phyloP scores from a whole-genome alignment of 2,113 vertebrate genomes.

The Trematomus loennbergii region DNA sequence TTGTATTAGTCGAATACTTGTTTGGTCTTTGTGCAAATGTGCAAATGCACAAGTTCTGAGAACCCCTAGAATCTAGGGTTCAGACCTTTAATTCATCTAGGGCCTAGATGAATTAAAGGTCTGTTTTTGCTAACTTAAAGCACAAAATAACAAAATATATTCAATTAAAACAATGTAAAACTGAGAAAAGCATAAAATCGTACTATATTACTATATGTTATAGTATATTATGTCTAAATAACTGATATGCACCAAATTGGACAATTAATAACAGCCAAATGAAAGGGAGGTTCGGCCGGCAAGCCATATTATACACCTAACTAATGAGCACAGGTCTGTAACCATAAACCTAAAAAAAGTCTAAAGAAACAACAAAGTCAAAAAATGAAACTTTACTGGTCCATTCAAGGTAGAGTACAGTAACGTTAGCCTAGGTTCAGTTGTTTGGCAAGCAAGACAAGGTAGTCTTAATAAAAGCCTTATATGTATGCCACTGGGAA shows the following conservation, averaged over 20 bases:
- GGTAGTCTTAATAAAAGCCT: constrained; percentile 4
- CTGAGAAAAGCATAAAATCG: no score
- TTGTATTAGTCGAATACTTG: background rate
- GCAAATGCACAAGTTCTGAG: background rate
- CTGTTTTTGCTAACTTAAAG: no score
- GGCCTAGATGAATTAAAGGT: no score
- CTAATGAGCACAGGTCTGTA: background rate
- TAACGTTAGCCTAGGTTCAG: constrained; percentile 8
- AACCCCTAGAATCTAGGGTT: no score
- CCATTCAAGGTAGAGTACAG: background rate
- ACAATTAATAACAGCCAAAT: background rate
- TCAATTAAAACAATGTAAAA: no score
- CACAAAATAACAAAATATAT: no score
- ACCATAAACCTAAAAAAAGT: background rate
- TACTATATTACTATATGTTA: no score
- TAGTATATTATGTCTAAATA: no score
- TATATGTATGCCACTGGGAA: background rate
- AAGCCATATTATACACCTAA: background rate
- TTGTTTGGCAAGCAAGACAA: background rate
- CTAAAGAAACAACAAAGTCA: background rate
- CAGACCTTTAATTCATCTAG: no score
- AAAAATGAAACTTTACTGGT: background rate
- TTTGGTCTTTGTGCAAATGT: background rate
- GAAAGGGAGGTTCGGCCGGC: background rate
- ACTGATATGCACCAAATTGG: background rate